Conservation (phyloP, 2,888 invertebrate genomes). For the Pristionchus entomophagus region DNA sequence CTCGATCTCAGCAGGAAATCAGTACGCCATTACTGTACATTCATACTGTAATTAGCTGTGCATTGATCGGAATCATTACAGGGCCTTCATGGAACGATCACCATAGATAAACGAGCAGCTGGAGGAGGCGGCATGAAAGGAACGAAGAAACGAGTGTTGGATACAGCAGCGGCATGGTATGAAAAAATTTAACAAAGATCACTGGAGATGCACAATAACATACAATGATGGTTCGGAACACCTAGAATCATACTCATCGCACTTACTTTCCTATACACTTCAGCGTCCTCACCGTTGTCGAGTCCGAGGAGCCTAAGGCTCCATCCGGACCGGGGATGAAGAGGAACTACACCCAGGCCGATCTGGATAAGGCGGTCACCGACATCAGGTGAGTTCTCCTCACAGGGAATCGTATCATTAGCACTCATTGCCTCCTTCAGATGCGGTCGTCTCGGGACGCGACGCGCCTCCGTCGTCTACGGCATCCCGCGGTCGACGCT, state of each 20-base stretch:
- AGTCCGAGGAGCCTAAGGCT: conserved; percentile 5
- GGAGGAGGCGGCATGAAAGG: background rate
- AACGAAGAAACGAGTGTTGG: background rate
- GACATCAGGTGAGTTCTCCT: conserved; percentile 77
- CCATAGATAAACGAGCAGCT: background rate
- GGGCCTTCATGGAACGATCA: background rate
- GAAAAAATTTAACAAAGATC: no score
- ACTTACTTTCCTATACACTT: no score
- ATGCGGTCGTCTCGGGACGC: conserved; percentile 62
- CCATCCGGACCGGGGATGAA: conserved; percentile 76
- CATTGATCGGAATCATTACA: conserved; percentile 10
- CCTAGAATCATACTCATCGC: no score
- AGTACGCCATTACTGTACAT: conserved; percentile 37
- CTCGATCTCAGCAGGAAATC: conserved; percentile 56
- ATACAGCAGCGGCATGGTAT: background rate
- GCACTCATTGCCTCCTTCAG: background rate
- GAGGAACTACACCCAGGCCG: conserved; percentile 93
- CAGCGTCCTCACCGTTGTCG: background rate
- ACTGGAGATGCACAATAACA: no score
- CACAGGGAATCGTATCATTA: no score
- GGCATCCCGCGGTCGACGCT: conserved; percentile 96
- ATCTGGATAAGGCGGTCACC: conserved; percentile 91
- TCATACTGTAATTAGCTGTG: background rate
- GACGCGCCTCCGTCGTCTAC: conserved; percentile 91
- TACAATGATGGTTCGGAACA: no score